These are phyloP conservation scores for Toxotes jaculatrix DNA, from an alignment of 2,113 vertebrate species.

Conservation along the genomic window DNA sequence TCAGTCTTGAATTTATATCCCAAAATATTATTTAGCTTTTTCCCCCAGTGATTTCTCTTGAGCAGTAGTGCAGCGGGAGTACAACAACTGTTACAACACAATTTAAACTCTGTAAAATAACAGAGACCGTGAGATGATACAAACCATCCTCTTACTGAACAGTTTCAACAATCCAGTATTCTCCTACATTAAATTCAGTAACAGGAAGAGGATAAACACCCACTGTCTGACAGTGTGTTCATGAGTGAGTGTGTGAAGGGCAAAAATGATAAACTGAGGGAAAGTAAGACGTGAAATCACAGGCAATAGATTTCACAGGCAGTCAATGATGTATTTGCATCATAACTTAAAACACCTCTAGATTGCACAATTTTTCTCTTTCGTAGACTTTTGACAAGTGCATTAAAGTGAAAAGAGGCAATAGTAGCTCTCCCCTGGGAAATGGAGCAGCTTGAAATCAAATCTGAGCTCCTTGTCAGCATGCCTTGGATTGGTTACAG, in stretches of 20 bases:
- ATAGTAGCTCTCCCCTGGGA: constrained; percentile 24
- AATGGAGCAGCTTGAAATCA: constrained; percentile 34
- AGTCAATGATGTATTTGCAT: constrained; percentile 6
- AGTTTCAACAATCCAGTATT: not conserved
- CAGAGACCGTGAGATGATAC: not conserved
- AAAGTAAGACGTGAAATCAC: not conserved
- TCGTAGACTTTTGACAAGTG: constrained; percentile 12
- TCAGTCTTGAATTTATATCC: not conserved
- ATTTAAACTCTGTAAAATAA: not conserved
- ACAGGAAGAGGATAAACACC: constrained; percentile 1
- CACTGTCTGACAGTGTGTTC: not conserved
- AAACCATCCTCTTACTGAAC: not conserved
- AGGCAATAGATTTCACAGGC: not conserved
- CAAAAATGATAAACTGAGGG: not conserved
- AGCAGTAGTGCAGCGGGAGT: not conserved
- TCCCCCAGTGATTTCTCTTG: not conserved
- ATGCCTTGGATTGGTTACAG: constrained; percentile 27
- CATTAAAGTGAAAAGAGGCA: constrained; percentile 28
- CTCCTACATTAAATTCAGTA: not conserved
- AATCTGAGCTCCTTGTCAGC: constrained; percentile 28
- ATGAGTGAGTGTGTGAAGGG: not conserved
- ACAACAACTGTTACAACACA: not conserved
- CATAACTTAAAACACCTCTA: not conserved
- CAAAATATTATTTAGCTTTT: not conserved
- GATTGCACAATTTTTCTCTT: constrained; percentile 20